Percentiles rank a stretch among this genome's conserved stretches.
phyloP scores from a whole-genome alignment of 1,140 invertebrate genomes.

The Drosophila takahashii region DNA sequence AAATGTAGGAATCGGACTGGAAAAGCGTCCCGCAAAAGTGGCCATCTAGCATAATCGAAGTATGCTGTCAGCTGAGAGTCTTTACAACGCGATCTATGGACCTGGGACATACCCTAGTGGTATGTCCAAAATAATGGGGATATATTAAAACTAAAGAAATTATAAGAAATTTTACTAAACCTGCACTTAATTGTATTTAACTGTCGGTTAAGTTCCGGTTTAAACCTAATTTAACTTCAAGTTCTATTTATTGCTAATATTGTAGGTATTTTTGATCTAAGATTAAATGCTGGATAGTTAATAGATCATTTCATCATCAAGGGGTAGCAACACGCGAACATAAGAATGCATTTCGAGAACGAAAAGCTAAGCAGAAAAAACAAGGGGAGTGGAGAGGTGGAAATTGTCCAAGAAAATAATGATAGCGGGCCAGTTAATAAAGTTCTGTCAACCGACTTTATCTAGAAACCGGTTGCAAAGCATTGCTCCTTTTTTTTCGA shows the following conservation, averaged over 20 bases:
- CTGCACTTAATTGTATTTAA: no score
- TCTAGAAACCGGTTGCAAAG: constrained; percentile 19
- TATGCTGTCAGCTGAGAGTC: not conserved
- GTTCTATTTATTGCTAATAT: no score
- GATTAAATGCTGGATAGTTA: no score
- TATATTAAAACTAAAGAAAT: no score
- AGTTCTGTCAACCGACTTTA: constrained; percentile 14
- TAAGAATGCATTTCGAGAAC: constrained; percentile 16
- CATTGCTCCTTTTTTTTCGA: not conserved
- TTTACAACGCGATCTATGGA: not conserved
- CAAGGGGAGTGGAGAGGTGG: constrained; percentile 4
- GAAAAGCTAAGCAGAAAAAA: constrained; percentile 34
- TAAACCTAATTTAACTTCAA: no score
- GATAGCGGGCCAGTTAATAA: constrained; percentile 1
- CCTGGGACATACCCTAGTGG: not conserved
- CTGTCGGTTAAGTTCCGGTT: no score
- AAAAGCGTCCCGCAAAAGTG: constrained; percentile 28
- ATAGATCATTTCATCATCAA: not conserved
- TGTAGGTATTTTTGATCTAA: no score
- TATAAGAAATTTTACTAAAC: no score
- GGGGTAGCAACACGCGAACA: constrained; percentile 1
- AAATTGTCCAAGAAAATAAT: constrained; percentile 3
- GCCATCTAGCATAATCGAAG: constrained; percentile 20
- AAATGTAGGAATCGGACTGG: constrained; percentile 35
- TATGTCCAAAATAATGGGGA: not conserved